These are phyloP conservation scores for Tragulus kanchil DNA, from an alignment of 2,113 vertebrate species.

Conservation along the genomic window DNA sequence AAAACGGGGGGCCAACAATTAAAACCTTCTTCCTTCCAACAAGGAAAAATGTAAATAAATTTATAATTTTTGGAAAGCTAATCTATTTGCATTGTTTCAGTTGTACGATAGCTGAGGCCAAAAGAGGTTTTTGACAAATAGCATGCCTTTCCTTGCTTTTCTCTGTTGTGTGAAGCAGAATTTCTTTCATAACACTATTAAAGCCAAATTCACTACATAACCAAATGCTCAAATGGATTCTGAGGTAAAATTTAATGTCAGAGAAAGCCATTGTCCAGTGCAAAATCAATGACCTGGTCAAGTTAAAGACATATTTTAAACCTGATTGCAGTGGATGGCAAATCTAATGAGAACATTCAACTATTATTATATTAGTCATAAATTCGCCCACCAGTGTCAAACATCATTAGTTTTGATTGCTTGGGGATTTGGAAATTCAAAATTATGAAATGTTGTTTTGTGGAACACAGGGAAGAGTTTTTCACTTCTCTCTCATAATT, in stretches of 20 bases:
- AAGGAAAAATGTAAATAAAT: neutral
- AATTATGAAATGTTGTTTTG: slow-evolving; percentile 70
- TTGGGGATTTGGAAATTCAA: slow-evolving; percentile 66
- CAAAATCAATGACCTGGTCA: slow-evolving; percentile 32
- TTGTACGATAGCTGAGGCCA: neutral
- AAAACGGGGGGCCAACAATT: no score
- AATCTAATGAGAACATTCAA: slow-evolving; percentile 65
- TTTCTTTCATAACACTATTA: neutral
- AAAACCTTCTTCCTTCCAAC: no score
- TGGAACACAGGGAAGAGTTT: neutral
- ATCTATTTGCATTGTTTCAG: neutral
- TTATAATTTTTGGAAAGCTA: neutral
- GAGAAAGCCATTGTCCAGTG: neutral
- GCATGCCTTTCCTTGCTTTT: neutral
- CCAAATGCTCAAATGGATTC: neutral
- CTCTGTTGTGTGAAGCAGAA: neutral
- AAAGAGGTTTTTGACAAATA: neutral
- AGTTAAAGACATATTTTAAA: slow-evolving; percentile 54
- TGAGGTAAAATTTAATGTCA: slow-evolving; percentile 31
- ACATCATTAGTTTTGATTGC: slow-evolving; percentile 78
- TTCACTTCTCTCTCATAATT: slow-evolving; percentile 60
- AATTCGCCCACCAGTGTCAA: slow-evolving; percentile 76
- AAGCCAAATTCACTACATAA: neutral
- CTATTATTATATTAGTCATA: slow-evolving; percentile 68
- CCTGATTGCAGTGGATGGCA: neutral